Conservation (phyloP, 2,888 invertebrate genomes). For the Anodontia alba region DNA sequence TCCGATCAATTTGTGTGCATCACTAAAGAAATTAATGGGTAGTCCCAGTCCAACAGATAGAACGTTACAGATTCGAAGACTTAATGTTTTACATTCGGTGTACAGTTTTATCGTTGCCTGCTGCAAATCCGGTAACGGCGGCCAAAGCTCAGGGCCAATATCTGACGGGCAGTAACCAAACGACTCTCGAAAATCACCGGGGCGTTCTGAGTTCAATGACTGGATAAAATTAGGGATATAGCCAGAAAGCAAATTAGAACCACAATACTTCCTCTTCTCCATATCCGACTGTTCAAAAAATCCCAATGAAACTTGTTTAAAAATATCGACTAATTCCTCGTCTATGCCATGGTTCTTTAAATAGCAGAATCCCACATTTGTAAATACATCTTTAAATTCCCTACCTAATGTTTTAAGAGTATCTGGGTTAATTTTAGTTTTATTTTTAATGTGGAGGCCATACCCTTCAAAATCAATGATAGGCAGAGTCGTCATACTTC, state of each 20-base stretch:
- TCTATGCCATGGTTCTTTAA: conserved; percentile 60
- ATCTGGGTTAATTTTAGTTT: neutral
- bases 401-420: conserved; percentile 21
- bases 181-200: conserved; percentile 53
- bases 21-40: conserved; percentile 16
- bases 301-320: conserved; percentile 28
- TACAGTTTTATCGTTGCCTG: conserved; percentile 11
- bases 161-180: conserved; percentile 44
- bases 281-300: conserved; percentile 54
- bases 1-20: conserved; percentile 33
- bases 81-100: conserved; percentile 24
- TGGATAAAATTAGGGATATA: conserved; percentile 48
- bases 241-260: conserved; percentile 38
- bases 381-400: conserved; percentile 47
- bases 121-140: conserved; percentile 29
- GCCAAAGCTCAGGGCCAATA: conserved; percentile 25
- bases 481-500: neutral
- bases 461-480: conserved; percentile 22
- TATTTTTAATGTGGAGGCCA: neutral
- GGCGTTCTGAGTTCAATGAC: conserved; percentile 44
- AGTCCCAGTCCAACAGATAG: conserved; percentile 39
- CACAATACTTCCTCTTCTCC: conserved; percentile 45
- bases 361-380: conserved; percentile 59
- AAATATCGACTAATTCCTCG: conserved; percentile 20
- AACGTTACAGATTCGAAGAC: conserved; percentile 26